These are phyloP conservation scores for Conops quadrifasciatus DNA, from an alignment of 2,888 invertebrate genomes.

Conservation along the genomic window DNA sequence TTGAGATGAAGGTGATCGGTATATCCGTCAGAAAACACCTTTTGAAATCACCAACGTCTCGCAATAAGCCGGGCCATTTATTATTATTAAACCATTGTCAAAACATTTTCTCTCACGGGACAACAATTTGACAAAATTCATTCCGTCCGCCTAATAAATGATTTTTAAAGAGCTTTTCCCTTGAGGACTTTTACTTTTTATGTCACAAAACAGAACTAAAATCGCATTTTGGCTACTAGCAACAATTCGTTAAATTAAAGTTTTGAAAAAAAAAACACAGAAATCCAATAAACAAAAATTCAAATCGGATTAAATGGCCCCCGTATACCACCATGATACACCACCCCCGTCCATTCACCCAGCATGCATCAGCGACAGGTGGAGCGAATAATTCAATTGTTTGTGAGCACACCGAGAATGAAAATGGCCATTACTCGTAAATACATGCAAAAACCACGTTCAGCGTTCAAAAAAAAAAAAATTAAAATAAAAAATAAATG, in stretches of 20 bases:
- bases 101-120: too few relatives aligned
- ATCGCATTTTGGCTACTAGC: slow-evolving; percentile 14
- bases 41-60: too few relatives aligned
- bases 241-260: not conserved
- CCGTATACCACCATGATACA: not conserved
- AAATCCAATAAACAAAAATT: slow-evolving; percentile 15
- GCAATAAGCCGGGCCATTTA: too few relatives aligned
- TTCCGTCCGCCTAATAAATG: too few relatives aligned
- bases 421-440: slow-evolving; percentile 15
- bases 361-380: slow-evolving; percentile 6
- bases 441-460: not conserved
- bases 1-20: too few relatives aligned
- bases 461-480: too few relatives aligned
- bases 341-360: too few relatives aligned
- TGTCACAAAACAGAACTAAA: slow-evolving; percentile 6
- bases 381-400: slow-evolving; percentile 26
- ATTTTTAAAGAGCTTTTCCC: too few relatives aligned
- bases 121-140: too few relatives aligned
- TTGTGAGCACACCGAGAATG: not conserved
- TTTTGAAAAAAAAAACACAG: not conserved
- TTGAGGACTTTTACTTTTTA: not conserved
- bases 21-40: too few relatives aligned
- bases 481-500: not conserved
- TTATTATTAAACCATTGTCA: too few relatives aligned
- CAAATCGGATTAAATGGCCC: slow-evolving; percentile 28